These are phyloP conservation scores for Pogona vitticeps DNA, from an alignment of 2,113 vertebrate species.

Conservation along the genomic window DNA sequence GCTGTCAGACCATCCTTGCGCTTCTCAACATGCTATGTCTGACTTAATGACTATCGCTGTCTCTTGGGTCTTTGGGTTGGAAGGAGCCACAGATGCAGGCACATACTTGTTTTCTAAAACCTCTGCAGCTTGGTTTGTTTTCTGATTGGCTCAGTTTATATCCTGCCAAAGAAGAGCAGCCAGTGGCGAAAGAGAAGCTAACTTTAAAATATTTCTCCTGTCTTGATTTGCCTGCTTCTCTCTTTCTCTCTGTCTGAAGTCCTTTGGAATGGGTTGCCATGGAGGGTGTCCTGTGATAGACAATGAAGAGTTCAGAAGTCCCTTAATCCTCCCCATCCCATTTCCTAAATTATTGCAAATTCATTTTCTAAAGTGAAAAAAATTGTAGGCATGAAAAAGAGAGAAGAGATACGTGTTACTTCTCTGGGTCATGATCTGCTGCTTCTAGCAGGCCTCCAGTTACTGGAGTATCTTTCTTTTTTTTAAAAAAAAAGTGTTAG, in stretches of 20 bases:
- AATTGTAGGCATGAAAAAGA: not conserved
- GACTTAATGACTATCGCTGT: not conserved
- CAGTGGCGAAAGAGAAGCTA: slow-evolving; percentile 57
- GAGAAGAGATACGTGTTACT: slow-evolving; percentile 13
- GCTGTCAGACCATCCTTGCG: too few relatives aligned
- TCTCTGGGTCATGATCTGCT: slow-evolving; percentile 60
- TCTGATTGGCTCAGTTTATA: slow-evolving; percentile 66
- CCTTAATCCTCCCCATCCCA: not conserved
- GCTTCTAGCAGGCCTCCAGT: slow-evolving; percentile 51
- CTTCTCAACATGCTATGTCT: not conserved
- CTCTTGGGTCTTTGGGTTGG: not conserved
- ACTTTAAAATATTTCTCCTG: slow-evolving; percentile 6
- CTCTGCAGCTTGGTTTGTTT: slow-evolving; percentile 63
- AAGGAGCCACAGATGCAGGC: not conserved
- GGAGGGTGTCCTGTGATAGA: not conserved
- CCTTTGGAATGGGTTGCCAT: not conserved
- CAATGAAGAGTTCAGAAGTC: not conserved
- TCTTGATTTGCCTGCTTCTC: not conserved
- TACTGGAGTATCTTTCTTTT: slow-evolving; percentile 23
- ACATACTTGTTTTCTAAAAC: not conserved
- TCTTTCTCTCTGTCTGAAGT: not conserved
- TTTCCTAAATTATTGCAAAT: not conserved
- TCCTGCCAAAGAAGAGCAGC: slow-evolving; percentile 57
- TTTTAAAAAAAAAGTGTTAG: slow-evolving; percentile 5
- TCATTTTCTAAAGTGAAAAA: slow-evolving; percentile 17